A percentile compares a stretch with the other conserved stretches of the same genome.
phyloP scores from a whole-genome alignment of 2,888 invertebrate genomes.

The Diarsia dahlii region DNA sequence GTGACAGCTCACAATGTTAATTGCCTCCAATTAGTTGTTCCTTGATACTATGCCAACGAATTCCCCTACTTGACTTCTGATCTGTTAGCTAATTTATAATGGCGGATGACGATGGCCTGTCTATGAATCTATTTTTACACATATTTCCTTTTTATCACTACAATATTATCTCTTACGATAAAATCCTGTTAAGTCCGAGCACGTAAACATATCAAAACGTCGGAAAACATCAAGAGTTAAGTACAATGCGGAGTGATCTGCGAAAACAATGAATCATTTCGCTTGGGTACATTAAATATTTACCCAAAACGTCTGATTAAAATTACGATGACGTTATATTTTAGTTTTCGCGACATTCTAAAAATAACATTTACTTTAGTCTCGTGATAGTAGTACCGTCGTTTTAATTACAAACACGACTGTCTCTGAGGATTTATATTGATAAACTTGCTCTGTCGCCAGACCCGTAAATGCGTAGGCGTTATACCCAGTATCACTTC shows the following conservation, averaged over 20 bases:
- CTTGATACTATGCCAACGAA: background rate
- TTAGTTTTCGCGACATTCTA: constrained; percentile 17
- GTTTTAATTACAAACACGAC: constrained; percentile 52
- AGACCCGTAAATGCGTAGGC: constrained; percentile 36
- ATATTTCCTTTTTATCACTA: constrained; percentile 5
- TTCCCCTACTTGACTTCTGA: constrained; percentile 38
- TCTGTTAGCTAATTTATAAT: background rate
- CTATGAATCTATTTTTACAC: constrained; percentile 17
- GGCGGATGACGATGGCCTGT: background rate
- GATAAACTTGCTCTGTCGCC: constrained; percentile 44
- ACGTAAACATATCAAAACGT: constrained; percentile 35
- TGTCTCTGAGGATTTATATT: constrained; percentile 42
- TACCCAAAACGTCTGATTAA: constrained; percentile 23
- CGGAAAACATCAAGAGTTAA: constrained; percentile 19
- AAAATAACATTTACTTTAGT: constrained; percentile 38
- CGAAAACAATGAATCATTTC: constrained; percentile 30
- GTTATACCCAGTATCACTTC: constrained; percentile 25
- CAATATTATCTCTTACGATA: constrained; percentile 7
- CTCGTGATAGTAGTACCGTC: constrained; percentile 35
- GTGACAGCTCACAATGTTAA: constrained; percentile 1
- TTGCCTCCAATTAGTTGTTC: constrained; percentile 15
- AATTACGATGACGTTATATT: constrained; percentile 30
- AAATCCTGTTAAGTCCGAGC: background rate
- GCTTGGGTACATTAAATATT: constrained; percentile 26
- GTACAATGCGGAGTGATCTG: constrained; percentile 19